phyloP scores from a whole-genome alignment of 92 coral and sea anemone species.

The Palythoa grandiflora region DNA sequence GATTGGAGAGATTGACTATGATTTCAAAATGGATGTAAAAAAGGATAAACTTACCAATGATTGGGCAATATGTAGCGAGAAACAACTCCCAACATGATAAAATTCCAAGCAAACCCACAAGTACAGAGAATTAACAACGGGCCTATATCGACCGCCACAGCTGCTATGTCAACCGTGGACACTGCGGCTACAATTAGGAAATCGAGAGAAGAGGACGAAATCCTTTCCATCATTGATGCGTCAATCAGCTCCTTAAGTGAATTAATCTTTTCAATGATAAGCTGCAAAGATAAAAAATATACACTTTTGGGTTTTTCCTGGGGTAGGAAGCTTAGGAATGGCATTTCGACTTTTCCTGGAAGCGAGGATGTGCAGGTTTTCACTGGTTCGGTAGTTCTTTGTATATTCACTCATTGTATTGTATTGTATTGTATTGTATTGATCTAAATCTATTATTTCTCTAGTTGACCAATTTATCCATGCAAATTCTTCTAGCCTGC shows the following conservation, averaged over 20 bases:
- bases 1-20: too few relatives aligned
- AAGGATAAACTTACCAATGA: conserved; percentile 62
- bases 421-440: not conserved
- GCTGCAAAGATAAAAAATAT: conserved; percentile 39
- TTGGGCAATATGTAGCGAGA: conserved; percentile 77
- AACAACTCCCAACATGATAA: conserved; percentile 74
- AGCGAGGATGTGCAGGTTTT: not conserved
- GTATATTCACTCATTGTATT: not conserved
- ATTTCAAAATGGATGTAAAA: too few relatives aligned
- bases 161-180: conserved; percentile 78
- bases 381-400: not conserved
- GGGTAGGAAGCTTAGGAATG: not conserved
- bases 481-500: too few relatives aligned
- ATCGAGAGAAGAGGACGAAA: conserved; percentile 81
- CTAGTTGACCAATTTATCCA: too few relatives aligned
- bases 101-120: conserved; percentile 84
- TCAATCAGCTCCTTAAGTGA: conserved; percentile 76
- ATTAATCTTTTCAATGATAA: conserved; percentile 74
- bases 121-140: conserved; percentile 79
- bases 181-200: conserved; percentile 86
- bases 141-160: conserved; percentile 79
- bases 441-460: too few relatives aligned
- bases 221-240: conserved; percentile 85
- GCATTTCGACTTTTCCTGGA: too few relatives aligned
- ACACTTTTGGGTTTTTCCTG: not conserved